phyloP scores from a whole-genome alignment of 2,888 invertebrate species.

The Capitulum mitella region DNA sequence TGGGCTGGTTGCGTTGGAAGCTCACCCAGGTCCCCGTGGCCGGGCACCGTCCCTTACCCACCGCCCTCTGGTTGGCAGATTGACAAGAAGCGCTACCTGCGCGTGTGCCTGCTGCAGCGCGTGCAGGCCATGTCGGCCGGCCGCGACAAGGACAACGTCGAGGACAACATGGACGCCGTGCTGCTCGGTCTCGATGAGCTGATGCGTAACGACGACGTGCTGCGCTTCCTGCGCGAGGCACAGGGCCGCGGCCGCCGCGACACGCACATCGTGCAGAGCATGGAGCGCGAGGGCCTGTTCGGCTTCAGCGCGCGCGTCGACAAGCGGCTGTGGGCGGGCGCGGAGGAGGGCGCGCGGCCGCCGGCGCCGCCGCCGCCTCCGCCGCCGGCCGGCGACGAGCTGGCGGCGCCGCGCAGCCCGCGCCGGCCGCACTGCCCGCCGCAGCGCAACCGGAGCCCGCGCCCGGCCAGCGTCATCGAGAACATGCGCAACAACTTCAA shows the following conservation, averaged over 20 bases:
- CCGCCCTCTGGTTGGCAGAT: neutral
- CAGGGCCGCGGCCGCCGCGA: conserved; percentile 22
- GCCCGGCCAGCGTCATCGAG: conserved; percentile 22
- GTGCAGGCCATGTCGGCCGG: conserved; percentile 4
- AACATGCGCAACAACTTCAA: conserved; percentile 24
- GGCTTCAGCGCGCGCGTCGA: neutral
- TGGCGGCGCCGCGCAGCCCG: neutral
- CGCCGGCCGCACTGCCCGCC: neutral
- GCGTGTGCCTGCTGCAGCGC: conserved; percentile 8
- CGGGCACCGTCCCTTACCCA: neutral
- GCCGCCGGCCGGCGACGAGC: neutral
- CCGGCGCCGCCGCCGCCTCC: neutral
- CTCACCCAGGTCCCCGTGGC: no score
- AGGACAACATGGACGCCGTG: conserved; percentile 22
- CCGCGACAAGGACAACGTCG: neutral
- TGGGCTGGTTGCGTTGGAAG: no score
- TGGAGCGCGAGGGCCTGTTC: conserved; percentile 17
- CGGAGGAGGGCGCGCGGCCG: no score
- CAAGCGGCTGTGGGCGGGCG: neutral
- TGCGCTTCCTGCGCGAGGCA: conserved; percentile 24
- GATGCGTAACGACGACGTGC: conserved; percentile 21
- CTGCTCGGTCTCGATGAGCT: conserved; percentile 8
- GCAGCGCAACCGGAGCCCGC: conserved; percentile 9
- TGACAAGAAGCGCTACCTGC: conserved; percentile 14
- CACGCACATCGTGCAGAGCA: conserved; percentile 10